A percentile compares a stretch with the other conserved stretches of the same genome.
Conservation (phyloP, 2,888 invertebrate genomes). For the Acronicta aceris region DNA sequence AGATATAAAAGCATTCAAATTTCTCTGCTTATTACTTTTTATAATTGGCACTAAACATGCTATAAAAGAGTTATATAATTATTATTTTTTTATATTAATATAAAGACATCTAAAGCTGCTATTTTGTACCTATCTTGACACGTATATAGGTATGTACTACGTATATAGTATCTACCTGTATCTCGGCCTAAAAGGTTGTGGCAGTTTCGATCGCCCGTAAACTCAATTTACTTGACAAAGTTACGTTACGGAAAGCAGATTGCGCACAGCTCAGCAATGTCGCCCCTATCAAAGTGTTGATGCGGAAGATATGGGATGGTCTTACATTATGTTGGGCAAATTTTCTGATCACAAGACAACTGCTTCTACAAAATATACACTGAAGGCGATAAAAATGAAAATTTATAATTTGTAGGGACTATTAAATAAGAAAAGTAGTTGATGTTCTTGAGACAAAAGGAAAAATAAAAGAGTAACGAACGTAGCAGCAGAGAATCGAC, state of each 20-base stretch:
- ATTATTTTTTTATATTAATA: background rate
- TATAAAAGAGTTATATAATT: constrained; percentile 24
- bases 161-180: background rate
- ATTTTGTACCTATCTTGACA: constrained; percentile 1
- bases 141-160: constrained; percentile 1
- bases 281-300: constrained; percentile 46
- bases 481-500: no score
- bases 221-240: constrained; percentile 71
- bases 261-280: constrained; percentile 34
- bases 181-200: constrained; percentile 30
- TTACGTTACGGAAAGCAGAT: constrained; percentile 67
- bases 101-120: background rate
- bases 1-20: constrained; percentile 59
- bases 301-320: constrained; percentile 42
- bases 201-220: constrained; percentile 57
- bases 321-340: constrained; percentile 31
- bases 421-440: no score
- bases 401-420: background rate
- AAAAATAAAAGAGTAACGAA: no score
- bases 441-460: no score
- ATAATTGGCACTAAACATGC: constrained; percentile 59
- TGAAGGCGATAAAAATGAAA: background rate
- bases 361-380: background rate
- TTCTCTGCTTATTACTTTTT: constrained; percentile 58
- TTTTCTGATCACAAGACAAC: constrained; percentile 12